Evolutionary conservation across 2,797 vertebrate species (phyloP).

Genomic region (Spinus pinus): DNA sequence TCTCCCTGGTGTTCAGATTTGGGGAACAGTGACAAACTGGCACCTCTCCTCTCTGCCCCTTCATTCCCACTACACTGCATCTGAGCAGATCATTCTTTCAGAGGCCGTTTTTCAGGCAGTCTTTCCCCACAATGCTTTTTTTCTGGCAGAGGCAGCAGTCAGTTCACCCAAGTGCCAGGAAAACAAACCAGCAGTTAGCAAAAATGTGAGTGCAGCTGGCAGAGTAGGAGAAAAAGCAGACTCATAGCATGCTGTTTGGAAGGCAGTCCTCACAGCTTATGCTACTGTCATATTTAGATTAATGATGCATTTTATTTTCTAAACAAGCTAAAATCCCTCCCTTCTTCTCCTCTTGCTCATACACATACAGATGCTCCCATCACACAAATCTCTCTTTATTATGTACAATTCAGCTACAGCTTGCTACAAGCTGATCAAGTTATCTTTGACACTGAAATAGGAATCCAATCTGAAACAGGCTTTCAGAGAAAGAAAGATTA

Average conservation of each 20-base stretch:
- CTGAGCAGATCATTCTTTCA: neutral
- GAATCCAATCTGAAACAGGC: neutral
- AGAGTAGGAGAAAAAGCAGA: neutral
- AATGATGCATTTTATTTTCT: constrained; percentile 40
- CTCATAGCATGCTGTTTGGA: neutral
- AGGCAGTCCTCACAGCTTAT: constrained; percentile 11
- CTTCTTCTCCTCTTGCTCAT: neutral
- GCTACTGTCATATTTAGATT: constrained; percentile 33
- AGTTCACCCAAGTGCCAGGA: neutral
- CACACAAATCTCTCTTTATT: neutral
- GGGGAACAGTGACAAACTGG: rapidly evolving
- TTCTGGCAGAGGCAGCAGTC: neutral
- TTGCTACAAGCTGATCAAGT: neutral
- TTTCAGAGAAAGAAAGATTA: neutral
- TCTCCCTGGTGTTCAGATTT: neutral
- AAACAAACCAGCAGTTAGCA: neutral
- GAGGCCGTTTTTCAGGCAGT: neutral
- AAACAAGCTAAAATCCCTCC: constrained; percentile 20
- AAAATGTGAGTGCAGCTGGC: neutral
- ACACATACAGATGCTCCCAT: neutral
- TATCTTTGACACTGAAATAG: neutral
- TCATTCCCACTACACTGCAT: neutral
- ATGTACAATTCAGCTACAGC: neutral
- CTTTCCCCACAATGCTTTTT: neutral
- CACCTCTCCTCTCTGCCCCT: neutral